Evolutionary conservation across 2,797 vertebrate species (phyloP).

Genomic region (Pristis pectinata): DNA sequence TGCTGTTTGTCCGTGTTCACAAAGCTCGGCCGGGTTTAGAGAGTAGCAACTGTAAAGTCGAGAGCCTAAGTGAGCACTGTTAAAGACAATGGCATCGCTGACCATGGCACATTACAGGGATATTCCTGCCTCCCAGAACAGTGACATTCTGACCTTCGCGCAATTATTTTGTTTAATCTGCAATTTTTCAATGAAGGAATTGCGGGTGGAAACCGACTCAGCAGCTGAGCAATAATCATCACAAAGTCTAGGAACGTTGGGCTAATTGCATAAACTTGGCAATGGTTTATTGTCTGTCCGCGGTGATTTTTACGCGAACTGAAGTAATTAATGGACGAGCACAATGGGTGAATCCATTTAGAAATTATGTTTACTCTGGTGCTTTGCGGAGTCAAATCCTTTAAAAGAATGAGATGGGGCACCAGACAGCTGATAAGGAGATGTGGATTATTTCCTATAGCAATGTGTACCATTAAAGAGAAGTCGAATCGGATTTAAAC

Average conservation of each 20-base stretch:
- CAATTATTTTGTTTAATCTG: neutral
- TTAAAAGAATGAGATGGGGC: neutral
- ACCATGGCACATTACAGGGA: neutral
- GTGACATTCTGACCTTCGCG: neutral
- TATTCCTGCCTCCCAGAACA: neutral
- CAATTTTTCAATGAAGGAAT: neutral
- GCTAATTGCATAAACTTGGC: neutral
- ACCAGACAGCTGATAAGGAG: neutral
- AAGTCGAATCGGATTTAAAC: neutral
- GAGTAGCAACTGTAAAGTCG: constrained; percentile 2
- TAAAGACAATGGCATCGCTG: constrained; percentile 23
- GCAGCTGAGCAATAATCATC: neutral
- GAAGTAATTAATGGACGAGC: neutral
- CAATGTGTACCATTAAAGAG: neutral
- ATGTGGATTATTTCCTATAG: neutral
- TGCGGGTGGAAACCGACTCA: too few species aligned
- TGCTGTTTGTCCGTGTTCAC: neutral
- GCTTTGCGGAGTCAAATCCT: constrained; percentile 17
- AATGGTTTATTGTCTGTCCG: neutral
- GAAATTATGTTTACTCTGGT: neutral
- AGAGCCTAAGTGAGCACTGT: neutral
- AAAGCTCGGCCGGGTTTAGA: neutral
- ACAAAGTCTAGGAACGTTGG: neutral
- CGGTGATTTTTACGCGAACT: neutral
- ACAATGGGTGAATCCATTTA: constrained; percentile 33